Evolutionary conservation across 2,797 vertebrate genomes (phyloP).

Genomic region (Bucorvus abyssinicus): DNA sequence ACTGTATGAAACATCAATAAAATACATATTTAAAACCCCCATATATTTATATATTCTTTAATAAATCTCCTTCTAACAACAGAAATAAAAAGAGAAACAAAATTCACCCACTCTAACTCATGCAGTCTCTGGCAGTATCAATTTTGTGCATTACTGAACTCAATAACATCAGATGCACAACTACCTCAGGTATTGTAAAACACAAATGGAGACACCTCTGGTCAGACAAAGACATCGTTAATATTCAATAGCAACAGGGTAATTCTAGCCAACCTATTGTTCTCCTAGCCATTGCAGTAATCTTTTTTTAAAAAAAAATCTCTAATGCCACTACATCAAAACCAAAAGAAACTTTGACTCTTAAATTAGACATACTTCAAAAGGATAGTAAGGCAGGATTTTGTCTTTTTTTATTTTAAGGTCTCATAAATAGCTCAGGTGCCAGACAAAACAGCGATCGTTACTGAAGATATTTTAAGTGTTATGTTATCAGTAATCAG

Average conservation of each 20-base stretch:
- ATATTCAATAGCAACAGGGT: neutral
- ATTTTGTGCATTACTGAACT: neutral
- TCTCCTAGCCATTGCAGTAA: neutral
- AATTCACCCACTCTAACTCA: neutral
- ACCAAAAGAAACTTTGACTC: neutral
- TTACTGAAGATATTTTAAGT: neutral
- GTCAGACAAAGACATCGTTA: neutral
- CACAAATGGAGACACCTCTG: neutral
- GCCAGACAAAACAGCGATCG: neutral
- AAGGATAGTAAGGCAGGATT: neutral
- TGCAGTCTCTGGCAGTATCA: neutral
- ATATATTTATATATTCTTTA: neutral
- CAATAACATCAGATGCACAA: neutral
- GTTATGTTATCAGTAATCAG: neutral
- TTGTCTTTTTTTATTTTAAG: neutral
- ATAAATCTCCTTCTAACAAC: neutral
- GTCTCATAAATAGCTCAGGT: neutral
- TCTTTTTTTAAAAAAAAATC: neutral
- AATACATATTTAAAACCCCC: neutral
- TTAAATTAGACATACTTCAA: neutral
- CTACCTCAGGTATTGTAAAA: neutral
- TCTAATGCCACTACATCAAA: neutral
- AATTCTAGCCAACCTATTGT: neutral
- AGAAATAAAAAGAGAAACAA: neutral
- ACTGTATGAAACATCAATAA: neutral